phyloP scores from a whole-genome alignment of 2,888 invertebrate genomes.

The Philaethria dido region DNA sequence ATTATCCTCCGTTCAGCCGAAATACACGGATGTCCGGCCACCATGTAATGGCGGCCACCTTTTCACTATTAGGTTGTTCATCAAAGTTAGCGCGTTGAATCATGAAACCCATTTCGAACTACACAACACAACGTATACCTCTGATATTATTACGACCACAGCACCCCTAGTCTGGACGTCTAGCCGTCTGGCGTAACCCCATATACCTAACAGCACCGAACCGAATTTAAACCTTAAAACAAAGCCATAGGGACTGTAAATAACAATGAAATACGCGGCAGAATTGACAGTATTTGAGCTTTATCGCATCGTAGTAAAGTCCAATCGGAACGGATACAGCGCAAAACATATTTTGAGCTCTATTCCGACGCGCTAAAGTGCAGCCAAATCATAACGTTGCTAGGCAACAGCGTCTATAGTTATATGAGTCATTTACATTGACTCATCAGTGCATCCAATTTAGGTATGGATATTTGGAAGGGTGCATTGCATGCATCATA shows the following conservation, averaged over 20 bases:
- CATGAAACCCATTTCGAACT: conserved; percentile 41
- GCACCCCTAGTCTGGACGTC: conserved; percentile 52
- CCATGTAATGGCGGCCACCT: conserved; percentile 30
- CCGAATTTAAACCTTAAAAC: conserved; percentile 37
- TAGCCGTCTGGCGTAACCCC: conserved; percentile 51
- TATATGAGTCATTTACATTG: conserved; percentile 37
- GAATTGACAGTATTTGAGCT: conserved; percentile 40
- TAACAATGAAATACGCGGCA: conserved; percentile 39
- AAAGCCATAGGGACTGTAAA: conserved; percentile 33
- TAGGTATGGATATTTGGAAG: conserved; percentile 40
- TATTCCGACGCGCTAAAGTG: conserved; percentile 28
- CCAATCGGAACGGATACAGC: conserved; percentile 25
- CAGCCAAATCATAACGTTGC: conserved; percentile 33
- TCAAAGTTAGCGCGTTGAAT: conserved; percentile 43
- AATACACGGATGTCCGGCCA: conserved; percentile 15
- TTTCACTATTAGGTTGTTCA: conserved; percentile 40
- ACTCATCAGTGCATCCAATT: conserved; percentile 45
- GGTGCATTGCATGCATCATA: conserved; percentile 27
- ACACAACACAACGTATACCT: conserved; percentile 36
- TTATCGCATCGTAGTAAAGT: conserved; percentile 34
- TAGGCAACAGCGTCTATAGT: conserved; percentile 41
- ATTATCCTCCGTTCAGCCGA: conserved; percentile 4
- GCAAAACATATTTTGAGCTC: conserved; percentile 27
- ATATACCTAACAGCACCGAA: conserved; percentile 39
- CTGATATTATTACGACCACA: conserved; percentile 43